Evolutionary conservation across 2,113 vertebrate genomes (phyloP).

Genomic region (Colinus virginianus): DNA sequence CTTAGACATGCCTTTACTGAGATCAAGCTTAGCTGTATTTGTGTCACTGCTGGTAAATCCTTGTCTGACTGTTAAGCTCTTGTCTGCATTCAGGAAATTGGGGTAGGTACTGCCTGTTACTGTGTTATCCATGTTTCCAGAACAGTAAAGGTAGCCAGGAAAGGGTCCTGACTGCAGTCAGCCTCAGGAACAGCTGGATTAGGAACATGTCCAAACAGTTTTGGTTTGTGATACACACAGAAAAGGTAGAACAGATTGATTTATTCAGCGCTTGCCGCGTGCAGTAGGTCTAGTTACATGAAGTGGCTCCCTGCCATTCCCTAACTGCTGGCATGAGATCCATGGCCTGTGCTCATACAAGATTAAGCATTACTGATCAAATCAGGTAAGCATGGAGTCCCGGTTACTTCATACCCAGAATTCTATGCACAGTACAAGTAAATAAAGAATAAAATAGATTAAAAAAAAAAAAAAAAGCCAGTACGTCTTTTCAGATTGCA

Average conservation of each 20-base stretch:
- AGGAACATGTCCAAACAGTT: not conserved
- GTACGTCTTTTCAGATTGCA: not conserved
- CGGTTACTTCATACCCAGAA: not conserved
- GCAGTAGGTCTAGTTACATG: not conserved
- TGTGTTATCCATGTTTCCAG: not conserved
- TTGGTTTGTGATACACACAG: not conserved
- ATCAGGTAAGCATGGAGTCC: not conserved
- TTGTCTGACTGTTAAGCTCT: not conserved
- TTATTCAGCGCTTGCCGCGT: not conserved
- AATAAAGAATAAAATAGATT: not conserved
- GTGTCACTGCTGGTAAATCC: not conserved
- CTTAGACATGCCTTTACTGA: not conserved
- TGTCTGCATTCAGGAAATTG: not conserved
- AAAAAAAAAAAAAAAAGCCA: not conserved
- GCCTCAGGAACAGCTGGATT: not conserved
- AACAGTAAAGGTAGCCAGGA: not conserved
- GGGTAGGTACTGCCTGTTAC: not conserved
- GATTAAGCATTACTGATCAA: not conserved
- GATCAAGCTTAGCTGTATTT: not conserved
- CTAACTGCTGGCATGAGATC: not conserved
- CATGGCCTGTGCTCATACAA: accelerated
- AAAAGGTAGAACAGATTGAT: not conserved
- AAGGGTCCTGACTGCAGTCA: not conserved
- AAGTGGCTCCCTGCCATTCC: not conserved
- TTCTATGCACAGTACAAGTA: not conserved